Conservation (phyloP, 2,113 vertebrate genomes). For the Clarias magur region DNA sequence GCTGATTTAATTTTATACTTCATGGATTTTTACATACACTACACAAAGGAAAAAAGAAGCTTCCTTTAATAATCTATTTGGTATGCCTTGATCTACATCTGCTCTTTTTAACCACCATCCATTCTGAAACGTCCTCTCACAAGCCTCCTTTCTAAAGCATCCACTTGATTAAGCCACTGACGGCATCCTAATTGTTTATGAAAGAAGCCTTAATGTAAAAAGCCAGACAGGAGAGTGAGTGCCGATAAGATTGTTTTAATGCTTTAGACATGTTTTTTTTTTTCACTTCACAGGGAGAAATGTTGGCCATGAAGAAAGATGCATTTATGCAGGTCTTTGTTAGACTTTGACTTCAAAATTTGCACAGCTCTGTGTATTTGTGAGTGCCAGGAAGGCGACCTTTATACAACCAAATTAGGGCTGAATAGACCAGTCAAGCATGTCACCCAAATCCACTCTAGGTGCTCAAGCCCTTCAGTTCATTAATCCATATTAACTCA, state of each 20-base stretch:
- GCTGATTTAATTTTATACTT: neutral
- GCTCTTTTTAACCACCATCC: slow-evolving; percentile 10
- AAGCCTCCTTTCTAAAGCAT: slow-evolving; percentile 1
- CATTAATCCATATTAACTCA: slow-evolving; percentile 75
- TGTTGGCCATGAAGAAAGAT: neutral
- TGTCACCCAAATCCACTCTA: slow-evolving; percentile 69
- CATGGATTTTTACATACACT: neutral
- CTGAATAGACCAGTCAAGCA: slow-evolving; percentile 69
- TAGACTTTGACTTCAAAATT: slow-evolving; percentile 61
- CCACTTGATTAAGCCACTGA: slow-evolving; percentile 52
- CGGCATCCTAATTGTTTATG: slow-evolving; percentile 53
- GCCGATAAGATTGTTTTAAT: slow-evolving; percentile 52
- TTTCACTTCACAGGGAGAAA: slow-evolving; percentile 18
- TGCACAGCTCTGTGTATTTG: slow-evolving; percentile 43
- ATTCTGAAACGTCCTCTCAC: neutral
- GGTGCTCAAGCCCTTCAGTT: slow-evolving; percentile 70
- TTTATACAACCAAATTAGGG: slow-evolving; percentile 73
- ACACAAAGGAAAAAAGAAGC: neutral
- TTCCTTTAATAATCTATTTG: neutral
- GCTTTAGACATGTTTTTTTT: slow-evolving; percentile 38
- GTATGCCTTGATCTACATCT: neutral
- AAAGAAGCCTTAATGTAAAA: slow-evolving; percentile 60
- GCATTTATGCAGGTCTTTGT: slow-evolving; percentile 71
- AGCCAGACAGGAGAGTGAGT: slow-evolving; percentile 42
- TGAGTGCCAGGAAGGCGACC: slow-evolving; percentile 71